phyloP scores from a whole-genome alignment of 1,140 invertebrate genomes.

The Manduca sexta region DNA sequence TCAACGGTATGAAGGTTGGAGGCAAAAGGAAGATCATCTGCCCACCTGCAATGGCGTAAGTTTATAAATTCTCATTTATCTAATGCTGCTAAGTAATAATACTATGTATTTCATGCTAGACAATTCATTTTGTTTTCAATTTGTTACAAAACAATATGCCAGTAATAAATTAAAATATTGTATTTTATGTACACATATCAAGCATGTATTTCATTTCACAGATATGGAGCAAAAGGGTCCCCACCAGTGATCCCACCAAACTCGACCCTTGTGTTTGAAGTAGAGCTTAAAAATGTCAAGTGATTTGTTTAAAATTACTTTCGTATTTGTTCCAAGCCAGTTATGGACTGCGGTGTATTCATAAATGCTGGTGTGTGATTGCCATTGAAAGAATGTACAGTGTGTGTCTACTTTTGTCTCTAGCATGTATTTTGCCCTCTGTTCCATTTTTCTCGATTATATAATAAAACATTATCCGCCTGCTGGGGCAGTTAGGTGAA shows the following conservation, averaged over 20 bases:
- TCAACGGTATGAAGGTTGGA: conserved; percentile 93
- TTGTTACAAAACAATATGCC: too few relatives aligned
- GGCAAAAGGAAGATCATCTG: conserved; percentile 90
- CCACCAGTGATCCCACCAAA: conserved; percentile 90
- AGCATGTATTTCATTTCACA: conserved; percentile 56
- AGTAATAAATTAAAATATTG: too few relatives aligned
- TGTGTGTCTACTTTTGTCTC: conserved; percentile 11
- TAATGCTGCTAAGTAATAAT: background rate
- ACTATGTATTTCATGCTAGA: too few relatives aligned
- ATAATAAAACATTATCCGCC: too few relatives aligned
- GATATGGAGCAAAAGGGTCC: conserved; percentile 86
- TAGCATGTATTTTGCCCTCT: too few relatives aligned
- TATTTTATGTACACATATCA: background rate
- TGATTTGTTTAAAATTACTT: conserved; percentile 53
- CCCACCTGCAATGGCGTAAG: conserved; percentile 89
- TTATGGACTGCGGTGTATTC: background rate
- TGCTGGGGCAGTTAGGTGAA: too few relatives aligned
- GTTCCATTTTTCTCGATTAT: too few relatives aligned
- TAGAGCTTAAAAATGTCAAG: conserved; percentile 88
- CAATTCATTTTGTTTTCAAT: too few relatives aligned
- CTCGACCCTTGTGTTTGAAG: conserved; percentile 88
- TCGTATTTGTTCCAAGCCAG: too few relatives aligned
- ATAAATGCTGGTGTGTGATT: conserved; percentile 7
- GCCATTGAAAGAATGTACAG: conserved; percentile 23
- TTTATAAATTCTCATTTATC: conserved; percentile 18